A percentile compares a stretch with the other conserved stretches of the same genome.
Conservation (phyloP, 2,888 invertebrate genomes). For the Ochropleura plecta region DNA sequence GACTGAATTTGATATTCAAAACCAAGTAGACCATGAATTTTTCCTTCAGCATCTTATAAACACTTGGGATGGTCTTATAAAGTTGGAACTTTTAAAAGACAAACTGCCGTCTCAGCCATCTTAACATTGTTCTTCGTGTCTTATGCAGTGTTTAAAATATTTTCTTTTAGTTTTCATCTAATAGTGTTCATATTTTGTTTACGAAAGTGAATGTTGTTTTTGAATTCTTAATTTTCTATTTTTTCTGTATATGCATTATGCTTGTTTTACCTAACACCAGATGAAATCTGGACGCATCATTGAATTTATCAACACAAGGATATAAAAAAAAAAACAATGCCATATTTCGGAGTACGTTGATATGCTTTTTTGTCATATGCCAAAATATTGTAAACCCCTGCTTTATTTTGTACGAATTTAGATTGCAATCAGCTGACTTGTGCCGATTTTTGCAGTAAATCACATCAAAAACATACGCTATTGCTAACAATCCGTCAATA, state of each 20-base stretch:
- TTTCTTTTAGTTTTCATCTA: neutral
- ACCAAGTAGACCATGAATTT: constrained; percentile 1
- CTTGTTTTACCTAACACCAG: neutral
- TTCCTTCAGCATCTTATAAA: constrained; percentile 19
- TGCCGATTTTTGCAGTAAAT: neutral
- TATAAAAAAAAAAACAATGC: neutral
- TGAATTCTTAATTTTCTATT: neutral
- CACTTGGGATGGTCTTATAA: constrained; percentile 27
- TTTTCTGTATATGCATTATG: neutral
- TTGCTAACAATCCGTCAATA: constrained; percentile 12
- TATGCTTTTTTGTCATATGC: neutral
- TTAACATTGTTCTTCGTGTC: constrained; percentile 21
- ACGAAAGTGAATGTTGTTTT: neutral
- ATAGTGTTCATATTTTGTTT: neutral
- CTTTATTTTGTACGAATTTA: neutral
- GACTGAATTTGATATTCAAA: constrained; percentile 17
- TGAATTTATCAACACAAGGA: neutral
- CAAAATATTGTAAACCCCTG: neutral
- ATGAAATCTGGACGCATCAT: neutral
- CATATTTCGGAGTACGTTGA: neutral
- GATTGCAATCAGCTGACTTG: neutral
- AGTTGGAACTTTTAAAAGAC: constrained; percentile 34
- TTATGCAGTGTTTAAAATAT: constrained; percentile 16
- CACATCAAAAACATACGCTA: neutral
- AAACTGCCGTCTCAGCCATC: constrained; percentile 28